Evolutionary conservation across 2,113 vertebrate genomes (phyloP).

Genomic region (Donacobius atricapilla): DNA sequence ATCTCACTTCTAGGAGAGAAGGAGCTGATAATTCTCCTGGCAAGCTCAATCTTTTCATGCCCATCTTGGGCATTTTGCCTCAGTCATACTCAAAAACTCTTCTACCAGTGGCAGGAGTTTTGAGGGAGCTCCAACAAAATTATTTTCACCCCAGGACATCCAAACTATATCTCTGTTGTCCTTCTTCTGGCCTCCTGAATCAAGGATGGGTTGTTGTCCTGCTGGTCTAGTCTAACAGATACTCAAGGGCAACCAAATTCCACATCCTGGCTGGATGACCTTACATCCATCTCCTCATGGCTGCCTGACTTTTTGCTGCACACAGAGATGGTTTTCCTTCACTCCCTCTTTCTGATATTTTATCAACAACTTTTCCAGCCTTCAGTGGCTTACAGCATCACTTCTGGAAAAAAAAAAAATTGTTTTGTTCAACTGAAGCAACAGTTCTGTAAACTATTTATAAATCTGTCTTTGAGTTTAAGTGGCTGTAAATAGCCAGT

Average conservation of each 20-base stretch:
- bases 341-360: neutral
- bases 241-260: neutral
- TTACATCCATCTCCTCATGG: neutral
- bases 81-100: neutral
- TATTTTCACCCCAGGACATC: accelerated
- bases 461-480: neutral
- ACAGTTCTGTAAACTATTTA: conserved; percentile 22
- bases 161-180: neutral
- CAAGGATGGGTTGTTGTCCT: neutral
- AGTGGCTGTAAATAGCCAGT: conserved; percentile 1
- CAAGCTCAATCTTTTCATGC: neutral
- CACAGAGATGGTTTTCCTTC: neutral
- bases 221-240: neutral
- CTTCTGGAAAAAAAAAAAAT: neutral
- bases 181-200: neutral
- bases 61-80: neutral
- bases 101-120: neutral
- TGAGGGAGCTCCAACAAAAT: neutral
- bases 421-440: neutral
- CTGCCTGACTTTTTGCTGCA: neutral
- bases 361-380: neutral
- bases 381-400: neutral
- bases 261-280: neutral
- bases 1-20: neutral
- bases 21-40: neutral